These are phyloP conservation scores for Spermophilus dauricus DNA, from an alignment of 2,113 vertebrate species.

Conservation along the genomic window DNA sequence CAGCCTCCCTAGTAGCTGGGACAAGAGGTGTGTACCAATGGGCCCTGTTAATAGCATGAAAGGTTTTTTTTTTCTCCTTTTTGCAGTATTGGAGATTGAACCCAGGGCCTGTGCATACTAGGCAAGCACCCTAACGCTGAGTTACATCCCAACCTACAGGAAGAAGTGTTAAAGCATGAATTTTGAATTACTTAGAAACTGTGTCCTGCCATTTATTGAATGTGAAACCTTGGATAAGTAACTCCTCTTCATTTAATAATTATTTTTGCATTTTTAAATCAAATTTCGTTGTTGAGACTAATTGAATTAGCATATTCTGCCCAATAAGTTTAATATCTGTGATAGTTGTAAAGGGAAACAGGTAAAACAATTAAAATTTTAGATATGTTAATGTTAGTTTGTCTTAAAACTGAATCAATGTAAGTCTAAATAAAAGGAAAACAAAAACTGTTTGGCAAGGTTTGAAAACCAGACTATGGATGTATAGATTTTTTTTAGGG, in stretches of 20 bases:
- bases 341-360: neutral
- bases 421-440: neutral
- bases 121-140: too few relatives aligned
- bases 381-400: neutral
- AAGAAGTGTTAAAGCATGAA: neutral
- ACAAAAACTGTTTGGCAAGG: neutral
- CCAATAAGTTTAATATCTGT: neutral
- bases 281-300: neutral
- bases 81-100: too few relatives aligned
- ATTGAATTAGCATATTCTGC: neutral
- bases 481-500: neutral
- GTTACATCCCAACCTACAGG: neutral
- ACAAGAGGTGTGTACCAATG: neutral
- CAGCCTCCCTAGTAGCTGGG: neutral
- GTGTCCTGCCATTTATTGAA: rapidly evolving
- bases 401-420: neutral
- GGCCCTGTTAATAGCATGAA: too few relatives aligned
- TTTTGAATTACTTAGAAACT: neutral
- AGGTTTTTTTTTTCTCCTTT: too few relatives aligned
- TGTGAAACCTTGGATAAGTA: neutral
- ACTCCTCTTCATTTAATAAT: neutral
- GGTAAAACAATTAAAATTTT: neutral
- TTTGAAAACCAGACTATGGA: neutral
- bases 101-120: too few relatives aligned
- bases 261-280: slow-evolving; percentile 21